Evolutionary conservation across 1,140 invertebrate species (phyloP).

Genomic region (Achatina immaculata): DNA sequence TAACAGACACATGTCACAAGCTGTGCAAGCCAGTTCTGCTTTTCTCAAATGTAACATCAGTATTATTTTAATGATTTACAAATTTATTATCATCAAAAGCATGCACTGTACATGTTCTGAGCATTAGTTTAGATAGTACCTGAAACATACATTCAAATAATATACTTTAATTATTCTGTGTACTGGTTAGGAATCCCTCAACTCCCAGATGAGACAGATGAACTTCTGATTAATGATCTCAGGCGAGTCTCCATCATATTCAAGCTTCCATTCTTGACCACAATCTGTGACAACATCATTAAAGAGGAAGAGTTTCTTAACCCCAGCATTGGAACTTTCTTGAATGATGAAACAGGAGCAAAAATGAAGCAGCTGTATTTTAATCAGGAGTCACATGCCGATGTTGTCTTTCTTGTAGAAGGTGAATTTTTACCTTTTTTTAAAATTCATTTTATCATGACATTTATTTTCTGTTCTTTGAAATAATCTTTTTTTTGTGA

Average conservation of each 20-base stretch:
- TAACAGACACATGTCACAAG: too few species aligned
- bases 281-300: slow-evolving; percentile 60
- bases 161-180: too few species aligned
- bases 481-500: not conserved
- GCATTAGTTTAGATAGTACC: too few species aligned
- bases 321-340: slow-evolving; percentile 67
- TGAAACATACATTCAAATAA: too few species aligned
- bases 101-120: not conserved
- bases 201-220: slow-evolving; percentile 47
- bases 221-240: slow-evolving; percentile 53
- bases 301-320: slow-evolving; percentile 67
- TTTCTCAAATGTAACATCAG: too few species aligned
- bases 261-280: slow-evolving; percentile 53
- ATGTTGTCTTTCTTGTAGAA: slow-evolving; percentile 62
- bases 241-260: slow-evolving; percentile 57
- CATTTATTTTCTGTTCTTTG: not conserved
- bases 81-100: not conserved
- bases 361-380: slow-evolving; percentile 63
- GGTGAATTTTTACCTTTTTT: slow-evolving; percentile 45
- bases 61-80: not conserved
- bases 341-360: slow-evolving; percentile 63
- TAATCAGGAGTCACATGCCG: slow-evolving; percentile 55
- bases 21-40: too few species aligned
- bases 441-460: not conserved
- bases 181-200: slow-evolving; percentile 55